phyloP scores from a whole-genome alignment of 1,140 invertebrate genomes.

The Eurosta solidaginis region DNA sequence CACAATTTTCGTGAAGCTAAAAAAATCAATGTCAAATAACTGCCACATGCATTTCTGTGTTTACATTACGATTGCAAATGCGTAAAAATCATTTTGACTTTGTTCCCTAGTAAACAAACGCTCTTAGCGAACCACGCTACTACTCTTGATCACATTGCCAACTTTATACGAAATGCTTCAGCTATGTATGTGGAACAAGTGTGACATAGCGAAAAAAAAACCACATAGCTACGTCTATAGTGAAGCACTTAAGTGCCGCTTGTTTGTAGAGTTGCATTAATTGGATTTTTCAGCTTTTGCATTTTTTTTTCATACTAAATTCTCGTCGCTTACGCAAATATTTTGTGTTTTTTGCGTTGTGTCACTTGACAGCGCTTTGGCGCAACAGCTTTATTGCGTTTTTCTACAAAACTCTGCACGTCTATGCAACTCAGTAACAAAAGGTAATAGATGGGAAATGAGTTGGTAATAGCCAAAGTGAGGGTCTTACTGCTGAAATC shows the following conservation, averaged over 20 bases:
- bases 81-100: slow-evolving; percentile 22
- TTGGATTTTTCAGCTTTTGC: slow-evolving; percentile 26
- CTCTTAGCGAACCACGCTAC: background rate
- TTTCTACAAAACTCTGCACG: background rate
- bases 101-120: background rate
- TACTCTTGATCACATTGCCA: too few species aligned
- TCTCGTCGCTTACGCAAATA: background rate
- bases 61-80: background rate
- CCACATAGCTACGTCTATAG: background rate
- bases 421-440: background rate
- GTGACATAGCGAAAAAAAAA: background rate
- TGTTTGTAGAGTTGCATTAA: slow-evolving; percentile 26
- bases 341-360: background rate
- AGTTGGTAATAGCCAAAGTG: too few species aligned
- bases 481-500: too few species aligned
- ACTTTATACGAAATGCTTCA: too few species aligned
- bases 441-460: too few species aligned
- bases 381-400: slow-evolving; percentile 2
- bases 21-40: background rate
- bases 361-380: background rate
- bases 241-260: background rate
- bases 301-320: background rate
- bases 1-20: too few species aligned
- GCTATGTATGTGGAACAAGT: too few species aligned
- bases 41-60: background rate